Conservation (phyloP, 35 echinoderm and acorn worm species). For the Hemicentrotus pulcherrimus region DNA sequence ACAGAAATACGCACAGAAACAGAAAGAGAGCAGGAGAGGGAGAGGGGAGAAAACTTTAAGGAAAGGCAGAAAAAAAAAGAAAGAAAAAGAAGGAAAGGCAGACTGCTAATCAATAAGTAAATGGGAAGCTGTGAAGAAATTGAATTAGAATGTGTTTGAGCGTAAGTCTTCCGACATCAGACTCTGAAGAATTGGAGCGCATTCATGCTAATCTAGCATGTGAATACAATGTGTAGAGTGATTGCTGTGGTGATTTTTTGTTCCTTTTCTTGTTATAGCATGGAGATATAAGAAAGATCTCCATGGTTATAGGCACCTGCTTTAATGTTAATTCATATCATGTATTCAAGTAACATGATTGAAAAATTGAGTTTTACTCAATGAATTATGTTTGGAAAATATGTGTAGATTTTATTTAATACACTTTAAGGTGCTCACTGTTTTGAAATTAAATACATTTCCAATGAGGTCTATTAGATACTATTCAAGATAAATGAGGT, state of each 20-base stretch:
- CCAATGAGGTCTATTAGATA: no score
- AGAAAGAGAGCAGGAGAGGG: neutral
- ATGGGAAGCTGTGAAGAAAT: neutral
- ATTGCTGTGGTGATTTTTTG: neutral
- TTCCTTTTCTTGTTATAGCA: neutral
- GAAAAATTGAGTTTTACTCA: neutral
- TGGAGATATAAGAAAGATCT: no score
- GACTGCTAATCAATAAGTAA: neutral
- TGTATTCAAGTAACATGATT: neutral
- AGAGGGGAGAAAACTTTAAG: neutral
- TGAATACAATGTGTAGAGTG: neutral
- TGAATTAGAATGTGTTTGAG: neutral
- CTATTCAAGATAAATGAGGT: no score
- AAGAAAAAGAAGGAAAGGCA: neutral
- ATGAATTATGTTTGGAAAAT: neutral
- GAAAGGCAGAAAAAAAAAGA: neutral
- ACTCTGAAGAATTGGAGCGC: neutral
- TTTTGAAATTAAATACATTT: no score
- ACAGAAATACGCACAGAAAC: neutral
- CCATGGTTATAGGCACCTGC: neutral
- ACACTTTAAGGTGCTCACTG: no score
- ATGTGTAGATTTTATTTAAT: no score
- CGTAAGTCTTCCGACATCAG: no score
- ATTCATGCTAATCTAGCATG: neutral
- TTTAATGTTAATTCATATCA: neutral